These are phyloP conservation scores for Bathynomus jamesi DNA, from an alignment of 1,140 invertebrate genomes.

Conservation along the genomic window DNA sequence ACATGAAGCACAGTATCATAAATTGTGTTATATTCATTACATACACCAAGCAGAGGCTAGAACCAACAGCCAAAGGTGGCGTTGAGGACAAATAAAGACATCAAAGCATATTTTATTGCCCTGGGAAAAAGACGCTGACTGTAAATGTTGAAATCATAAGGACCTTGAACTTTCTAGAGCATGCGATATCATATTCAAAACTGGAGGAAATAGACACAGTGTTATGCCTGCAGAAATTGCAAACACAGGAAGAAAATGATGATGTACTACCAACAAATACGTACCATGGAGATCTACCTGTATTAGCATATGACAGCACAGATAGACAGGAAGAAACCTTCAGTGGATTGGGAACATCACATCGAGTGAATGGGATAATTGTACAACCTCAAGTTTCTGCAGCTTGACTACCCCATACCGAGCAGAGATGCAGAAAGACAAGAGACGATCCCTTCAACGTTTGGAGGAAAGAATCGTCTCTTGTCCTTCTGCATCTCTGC, in stretches of 20 bases:
- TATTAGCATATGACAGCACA: conserved; percentile 38
- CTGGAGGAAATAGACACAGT: conserved; percentile 9
- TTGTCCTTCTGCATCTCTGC: too few species aligned
- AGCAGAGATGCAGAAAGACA: too few species aligned
- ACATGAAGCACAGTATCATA: too few species aligned
- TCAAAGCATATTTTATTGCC: too few species aligned
- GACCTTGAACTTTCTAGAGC: conserved; percentile 7
- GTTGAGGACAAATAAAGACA: too few species aligned
- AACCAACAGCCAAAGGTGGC: too few species aligned
- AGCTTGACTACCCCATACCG: too few species aligned
- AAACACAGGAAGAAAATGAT: not conserved
- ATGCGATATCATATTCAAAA: not conserved
- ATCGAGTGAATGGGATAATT: conserved; percentile 38
- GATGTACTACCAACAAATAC: conserved; percentile 3
- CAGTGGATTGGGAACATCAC: conserved; percentile 36
- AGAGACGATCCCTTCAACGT: too few species aligned
- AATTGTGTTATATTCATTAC: too few species aligned
- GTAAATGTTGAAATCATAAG: conserved; percentile 13
- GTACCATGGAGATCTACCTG: conserved; percentile 23
- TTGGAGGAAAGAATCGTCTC: too few species aligned
- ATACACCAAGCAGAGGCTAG: too few species aligned
- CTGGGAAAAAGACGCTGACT: conserved; percentile 14
- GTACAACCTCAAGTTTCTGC: conserved; percentile 20
- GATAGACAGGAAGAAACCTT: conserved; percentile 38
- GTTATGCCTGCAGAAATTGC: conserved; percentile 11